A percentile compares a stretch with the other conserved stretches of the same genome.
phyloP scores from a whole-genome alignment of 2,113 vertebrate genomes.

The Semicossyphus pulcher region DNA sequence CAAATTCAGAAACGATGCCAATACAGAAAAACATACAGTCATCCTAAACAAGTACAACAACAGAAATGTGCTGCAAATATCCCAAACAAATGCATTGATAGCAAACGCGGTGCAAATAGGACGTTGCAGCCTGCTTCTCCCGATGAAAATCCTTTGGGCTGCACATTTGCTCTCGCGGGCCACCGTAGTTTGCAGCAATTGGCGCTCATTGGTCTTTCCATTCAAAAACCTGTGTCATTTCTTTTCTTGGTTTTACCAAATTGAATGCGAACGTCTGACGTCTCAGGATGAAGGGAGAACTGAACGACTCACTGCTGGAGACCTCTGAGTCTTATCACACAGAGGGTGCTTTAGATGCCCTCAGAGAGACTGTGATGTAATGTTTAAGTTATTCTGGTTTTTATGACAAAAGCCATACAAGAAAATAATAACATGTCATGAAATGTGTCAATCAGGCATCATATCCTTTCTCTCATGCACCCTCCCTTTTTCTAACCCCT shows the following conservation, averaged over 20 bases:
- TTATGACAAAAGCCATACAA: constrained; percentile 40
- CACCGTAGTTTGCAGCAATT: neutral
- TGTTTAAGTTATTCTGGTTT: constrained; percentile 36
- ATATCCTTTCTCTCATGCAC: neutral
- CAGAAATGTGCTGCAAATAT: no score
- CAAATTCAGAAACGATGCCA: no score
- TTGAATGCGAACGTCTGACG: constrained; percentile 31
- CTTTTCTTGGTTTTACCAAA: constrained; percentile 3
- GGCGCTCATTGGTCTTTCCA: neutral
- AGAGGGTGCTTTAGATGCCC: neutral
- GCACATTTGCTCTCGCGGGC: neutral
- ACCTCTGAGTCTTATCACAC: constrained; percentile 1
- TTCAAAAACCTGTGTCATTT: constrained; percentile 12
- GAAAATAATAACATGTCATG: constrained; percentile 3
- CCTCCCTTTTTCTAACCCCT: neutral
- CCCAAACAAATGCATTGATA: no score
- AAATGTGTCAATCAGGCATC: neutral
- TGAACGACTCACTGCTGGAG: neutral
- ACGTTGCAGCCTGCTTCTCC: neutral
- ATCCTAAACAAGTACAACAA: no score
- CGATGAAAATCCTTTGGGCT: neutral
- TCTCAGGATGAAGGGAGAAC: neutral
- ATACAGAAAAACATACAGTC: no score
- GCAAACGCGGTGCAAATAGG: no score
- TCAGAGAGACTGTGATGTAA: constrained; percentile 11